Conservation (phyloP, 2,888 invertebrate species). For the Drosophila pullipes region DNA sequence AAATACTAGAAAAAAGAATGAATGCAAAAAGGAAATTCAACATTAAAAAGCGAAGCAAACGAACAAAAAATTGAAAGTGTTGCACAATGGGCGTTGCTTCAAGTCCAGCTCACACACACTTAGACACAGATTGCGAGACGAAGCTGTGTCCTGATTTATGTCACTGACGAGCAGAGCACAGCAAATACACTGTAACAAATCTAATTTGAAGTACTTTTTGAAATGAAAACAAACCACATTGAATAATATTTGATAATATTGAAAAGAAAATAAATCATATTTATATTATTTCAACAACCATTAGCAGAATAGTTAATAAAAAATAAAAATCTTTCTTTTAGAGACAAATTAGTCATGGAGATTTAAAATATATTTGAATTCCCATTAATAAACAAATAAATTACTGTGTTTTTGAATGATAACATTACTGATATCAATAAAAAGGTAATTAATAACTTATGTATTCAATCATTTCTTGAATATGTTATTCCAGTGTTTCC, state of each 20-base stretch:
- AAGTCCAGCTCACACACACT: conserved; percentile 47
- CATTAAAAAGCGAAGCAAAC: conserved; percentile 6
- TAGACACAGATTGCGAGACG: conserved; percentile 32
- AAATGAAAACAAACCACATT: background rate
- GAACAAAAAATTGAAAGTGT: conserved; percentile 69
- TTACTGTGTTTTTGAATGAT: background rate
- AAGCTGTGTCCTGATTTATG: conserved; percentile 72
- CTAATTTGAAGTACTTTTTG: background rate
- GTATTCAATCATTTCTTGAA: background rate
- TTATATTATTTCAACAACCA: background rate
- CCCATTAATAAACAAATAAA: background rate
- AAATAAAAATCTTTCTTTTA: rapidly evolving
- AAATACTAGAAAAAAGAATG: conserved; percentile 1
- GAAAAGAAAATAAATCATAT: background rate
- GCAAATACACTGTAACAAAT: conserved; percentile 35
- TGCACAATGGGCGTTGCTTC: conserved; percentile 79
- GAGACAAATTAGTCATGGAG: background rate
- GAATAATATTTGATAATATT: background rate
- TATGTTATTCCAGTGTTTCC: background rate
- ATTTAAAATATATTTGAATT: background rate
- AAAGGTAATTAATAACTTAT: rapidly evolving
- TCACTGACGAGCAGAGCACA: conserved; percentile 55
- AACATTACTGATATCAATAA: background rate
- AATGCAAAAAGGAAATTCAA: conserved; percentile 1
- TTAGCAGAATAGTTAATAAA: background rate